These are phyloP conservation scores for Tachycineta bicolor DNA, from an alignment of 2,113 vertebrate species.

Conservation along the genomic window DNA sequence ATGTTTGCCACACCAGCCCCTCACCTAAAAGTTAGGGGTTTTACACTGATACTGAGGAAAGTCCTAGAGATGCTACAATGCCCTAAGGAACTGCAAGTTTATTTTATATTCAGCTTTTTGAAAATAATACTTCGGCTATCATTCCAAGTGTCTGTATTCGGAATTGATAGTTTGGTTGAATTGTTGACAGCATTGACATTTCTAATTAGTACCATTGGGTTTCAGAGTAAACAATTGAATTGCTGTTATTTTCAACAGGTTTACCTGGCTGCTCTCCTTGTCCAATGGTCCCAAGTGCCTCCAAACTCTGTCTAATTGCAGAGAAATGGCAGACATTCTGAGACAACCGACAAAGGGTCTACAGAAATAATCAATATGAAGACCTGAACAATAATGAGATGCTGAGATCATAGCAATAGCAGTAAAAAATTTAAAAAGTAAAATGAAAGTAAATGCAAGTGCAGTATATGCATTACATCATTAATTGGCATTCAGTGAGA, in stretches of 20 bases:
- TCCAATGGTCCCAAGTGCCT: neutral
- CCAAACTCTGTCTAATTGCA: neutral
- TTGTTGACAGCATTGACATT: neutral
- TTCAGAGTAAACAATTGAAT: neutral
- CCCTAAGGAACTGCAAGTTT: neutral
- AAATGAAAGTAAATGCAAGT: neutral
- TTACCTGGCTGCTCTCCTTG: neutral
- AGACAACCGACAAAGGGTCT: neutral
- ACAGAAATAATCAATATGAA: neutral
- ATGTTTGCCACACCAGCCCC: neutral
- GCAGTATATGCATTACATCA: neutral
- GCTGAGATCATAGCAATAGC: neutral
- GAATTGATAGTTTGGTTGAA: neutral
- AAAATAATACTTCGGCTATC: neutral
- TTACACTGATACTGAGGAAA: neutral
- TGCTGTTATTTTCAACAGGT: neutral
- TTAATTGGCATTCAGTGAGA: neutral
- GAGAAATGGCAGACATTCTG: neutral
- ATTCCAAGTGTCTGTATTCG: neutral
- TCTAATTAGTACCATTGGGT: neutral
- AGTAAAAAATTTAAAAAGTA: neutral
- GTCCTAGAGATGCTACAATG: neutral
- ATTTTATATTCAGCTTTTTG: neutral
- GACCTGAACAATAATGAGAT: neutral
- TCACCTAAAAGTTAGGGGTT: neutral